A percentile compares a stretch with the other conserved stretches of the same genome.
These are phyloP conservation scores for Accipiter virgatus DNA, from an alignment of 2,113 vertebrate species.

Conservation along the genomic window DNA sequence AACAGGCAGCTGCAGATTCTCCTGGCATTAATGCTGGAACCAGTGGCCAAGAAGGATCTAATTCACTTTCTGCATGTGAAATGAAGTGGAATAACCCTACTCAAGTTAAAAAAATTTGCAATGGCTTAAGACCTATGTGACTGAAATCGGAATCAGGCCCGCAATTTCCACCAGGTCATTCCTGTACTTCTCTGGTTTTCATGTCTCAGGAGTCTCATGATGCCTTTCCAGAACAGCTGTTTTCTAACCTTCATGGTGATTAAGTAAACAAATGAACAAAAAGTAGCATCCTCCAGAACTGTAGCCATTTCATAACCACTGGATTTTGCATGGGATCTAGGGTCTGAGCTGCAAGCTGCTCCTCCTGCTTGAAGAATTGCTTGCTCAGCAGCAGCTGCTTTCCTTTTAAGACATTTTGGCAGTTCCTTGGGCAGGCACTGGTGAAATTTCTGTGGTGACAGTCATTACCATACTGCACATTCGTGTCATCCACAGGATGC, in stretches of 20 bases:
- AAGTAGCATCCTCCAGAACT: background rate
- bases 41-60: background rate
- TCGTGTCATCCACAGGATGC: background rate
- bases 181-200: background rate
- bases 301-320: background rate
- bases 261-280: background rate
- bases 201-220: background rate
- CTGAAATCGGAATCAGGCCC: background rate
- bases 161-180: background rate
- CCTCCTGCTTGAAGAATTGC: background rate
- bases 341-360: background rate
- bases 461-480: background rate
- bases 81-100: background rate
- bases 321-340: background rate
- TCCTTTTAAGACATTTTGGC: background rate
- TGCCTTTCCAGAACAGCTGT: background rate
- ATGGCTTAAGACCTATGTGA: background rate
- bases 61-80: background rate
- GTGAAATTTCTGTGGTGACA: background rate
- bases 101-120: background rate
- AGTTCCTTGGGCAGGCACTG: background rate
- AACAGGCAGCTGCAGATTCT: background rate
- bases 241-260: background rate
- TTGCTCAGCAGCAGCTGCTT: constrained; percentile 31
- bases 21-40: background rate